Base-by-base conservation (phyloP, 1,140 invertebrate genomes). In the Trypoxylus dichotomus region DNA sequence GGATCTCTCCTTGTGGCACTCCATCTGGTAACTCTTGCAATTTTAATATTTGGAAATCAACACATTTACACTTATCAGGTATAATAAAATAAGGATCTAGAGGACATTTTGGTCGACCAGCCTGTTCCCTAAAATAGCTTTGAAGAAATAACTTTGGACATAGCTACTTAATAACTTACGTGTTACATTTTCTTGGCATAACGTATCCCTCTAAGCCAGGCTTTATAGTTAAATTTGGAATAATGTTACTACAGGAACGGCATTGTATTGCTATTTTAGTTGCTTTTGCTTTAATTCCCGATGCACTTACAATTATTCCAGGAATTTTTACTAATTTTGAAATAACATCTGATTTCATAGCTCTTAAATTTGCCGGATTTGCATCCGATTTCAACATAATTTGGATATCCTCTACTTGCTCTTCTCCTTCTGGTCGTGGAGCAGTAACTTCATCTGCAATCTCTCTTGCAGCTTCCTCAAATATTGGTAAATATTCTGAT, bases 1-100 rank as follows among this genome's bases (percentile, higher is more conserved):
- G 98, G 91, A 99, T 96, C 90, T 99, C 98, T 76, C 98, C 98
- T 85, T 99, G 97, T 0, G 98, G 98, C 78, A 99, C 95, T 79
- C 93, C 94, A 86, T 99, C 98, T 5, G 97, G 97, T 8, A 96
- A 88, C 88, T 99, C 98, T 91, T 99, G 98, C 11, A 99, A 86
- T 86, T 99, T 99, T 0, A 95, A 83, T 0, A 93, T 90, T 92
- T 95, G 91, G 85, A 96, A 99, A 88, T 99, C 98, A 3, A 99
- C 95, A 87, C 98, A 99, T 80, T 93, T 91, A 85, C 98, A 99
- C 86, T 98, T 98, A 84, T 99, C 98, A 27, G 98, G 97, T 86
- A 94, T 93, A 79, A 99, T 98, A 84, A 98, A 98, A 85, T 96
- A 99, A 3, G 98, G 98, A 89, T 99, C 98, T 25, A 99, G 84